phyloP scores from a whole-genome alignment of 2,888 invertebrate species.

The Mantis religiosa region DNA sequence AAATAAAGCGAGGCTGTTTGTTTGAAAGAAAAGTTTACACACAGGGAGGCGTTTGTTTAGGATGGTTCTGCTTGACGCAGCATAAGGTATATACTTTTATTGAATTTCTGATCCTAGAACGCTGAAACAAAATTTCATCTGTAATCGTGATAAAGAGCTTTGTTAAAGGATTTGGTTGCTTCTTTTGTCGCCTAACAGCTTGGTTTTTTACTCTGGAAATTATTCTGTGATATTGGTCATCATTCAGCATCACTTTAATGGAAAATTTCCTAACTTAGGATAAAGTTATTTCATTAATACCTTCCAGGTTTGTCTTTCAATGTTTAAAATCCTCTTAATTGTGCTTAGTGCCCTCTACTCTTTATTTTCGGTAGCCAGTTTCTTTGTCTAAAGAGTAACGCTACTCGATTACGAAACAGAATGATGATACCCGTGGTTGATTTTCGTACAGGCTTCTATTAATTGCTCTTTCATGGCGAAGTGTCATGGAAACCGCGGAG shows the following conservation, averaged over 20 bases:
- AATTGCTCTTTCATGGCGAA: too few relatives aligned
- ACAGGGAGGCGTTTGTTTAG: background rate
- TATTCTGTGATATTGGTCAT: background rate
- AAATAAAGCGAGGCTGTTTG: background rate
- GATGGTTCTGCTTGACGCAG: background rate
- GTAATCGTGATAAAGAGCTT: background rate
- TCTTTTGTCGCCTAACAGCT: background rate
- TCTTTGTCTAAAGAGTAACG: too few relatives aligned
- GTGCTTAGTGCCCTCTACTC: too few relatives aligned
- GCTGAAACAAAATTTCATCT: background rate
- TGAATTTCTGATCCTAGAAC: background rate
- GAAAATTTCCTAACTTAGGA: too few relatives aligned
- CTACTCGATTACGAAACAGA: too few relatives aligned
- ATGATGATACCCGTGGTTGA: too few relatives aligned
- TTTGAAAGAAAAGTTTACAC: background rate
- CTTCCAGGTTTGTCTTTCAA: too few relatives aligned
- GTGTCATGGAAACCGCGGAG: too few relatives aligned
- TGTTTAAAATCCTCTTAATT: too few relatives aligned
- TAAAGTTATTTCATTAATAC: too few relatives aligned
- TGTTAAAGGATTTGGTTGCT: background rate
- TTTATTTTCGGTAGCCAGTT: too few relatives aligned
- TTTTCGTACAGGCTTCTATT: too few relatives aligned
- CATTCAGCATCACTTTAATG: background rate
- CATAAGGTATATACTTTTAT: background rate
- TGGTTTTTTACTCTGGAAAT: background rate